A percentile compares a stretch with the other conserved stretches of the same genome.
These are phyloP conservation scores for Conomelus anceps DNA, from an alignment of 2,888 invertebrate genomes.

Conservation along the genomic window DNA sequence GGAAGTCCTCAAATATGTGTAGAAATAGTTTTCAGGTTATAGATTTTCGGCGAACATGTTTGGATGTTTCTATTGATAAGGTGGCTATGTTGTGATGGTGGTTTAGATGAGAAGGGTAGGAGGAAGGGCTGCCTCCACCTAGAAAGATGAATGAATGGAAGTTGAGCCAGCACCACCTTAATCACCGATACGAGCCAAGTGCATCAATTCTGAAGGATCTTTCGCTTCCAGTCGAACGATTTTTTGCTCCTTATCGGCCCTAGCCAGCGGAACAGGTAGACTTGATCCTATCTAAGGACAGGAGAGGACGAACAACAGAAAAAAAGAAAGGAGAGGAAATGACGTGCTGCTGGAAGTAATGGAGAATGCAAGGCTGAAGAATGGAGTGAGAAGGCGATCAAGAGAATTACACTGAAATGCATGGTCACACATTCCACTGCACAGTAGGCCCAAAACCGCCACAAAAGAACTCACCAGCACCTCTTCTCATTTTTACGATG, in stretches of 20 bases:
- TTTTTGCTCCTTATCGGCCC: neutral
- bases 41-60: neutral
- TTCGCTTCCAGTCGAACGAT: neutral
- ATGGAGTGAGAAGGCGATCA: neutral
- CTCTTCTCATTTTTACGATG: neutral
- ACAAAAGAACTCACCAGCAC: neutral
- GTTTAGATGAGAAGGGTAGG: neutral
- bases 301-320: neutral
- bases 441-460: neutral
- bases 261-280: neutral
- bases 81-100: neutral
- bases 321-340: neutral
- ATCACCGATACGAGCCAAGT: neutral
- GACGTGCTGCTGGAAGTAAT: neutral
- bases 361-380: too few relatives aligned
- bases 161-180: neutral
- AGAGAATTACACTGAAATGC: neutral
- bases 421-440: neutral
- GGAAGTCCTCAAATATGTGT: neutral
- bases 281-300: neutral
- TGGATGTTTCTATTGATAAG: neutral
- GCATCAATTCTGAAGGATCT: neutral
- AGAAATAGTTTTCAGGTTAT: neutral
- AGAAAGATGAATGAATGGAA: neutral
- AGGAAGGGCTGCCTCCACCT: neutral